Conservation (phyloP, 2,888 invertebrate genomes). For the Heteromurus nitidus region DNA sequence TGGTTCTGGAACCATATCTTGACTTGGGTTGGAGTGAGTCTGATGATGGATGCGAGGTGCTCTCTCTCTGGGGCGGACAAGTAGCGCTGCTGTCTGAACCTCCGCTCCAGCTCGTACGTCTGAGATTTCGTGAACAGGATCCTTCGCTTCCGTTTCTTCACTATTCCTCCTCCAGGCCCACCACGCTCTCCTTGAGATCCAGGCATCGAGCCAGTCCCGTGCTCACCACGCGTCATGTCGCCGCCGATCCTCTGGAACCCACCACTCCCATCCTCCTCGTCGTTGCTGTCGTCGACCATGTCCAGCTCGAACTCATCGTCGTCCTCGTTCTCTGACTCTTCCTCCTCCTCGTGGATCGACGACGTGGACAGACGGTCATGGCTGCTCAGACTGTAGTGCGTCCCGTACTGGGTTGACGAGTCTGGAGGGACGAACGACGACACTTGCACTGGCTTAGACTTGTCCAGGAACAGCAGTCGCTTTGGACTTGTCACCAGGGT, state of each 20-base stretch:
- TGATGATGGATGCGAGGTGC: slow-evolving; percentile 94
- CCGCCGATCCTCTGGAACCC: slow-evolving; percentile 38
- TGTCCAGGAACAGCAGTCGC: slow-evolving; percentile 45
- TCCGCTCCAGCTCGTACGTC: slow-evolving; percentile 94
- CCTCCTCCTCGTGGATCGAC: slow-evolving; percentile 76
- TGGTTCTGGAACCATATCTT: slow-evolving; percentile 99
- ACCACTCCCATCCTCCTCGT: slow-evolving; percentile 65
- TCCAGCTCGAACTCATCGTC: slow-evolving; percentile 75
- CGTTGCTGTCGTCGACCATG: slow-evolving; percentile 75
- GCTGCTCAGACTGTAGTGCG: slow-evolving; percentile 38
- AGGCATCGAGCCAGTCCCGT: not conserved
- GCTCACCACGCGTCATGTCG: not conserved
- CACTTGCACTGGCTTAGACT: slow-evolving; percentile 36
- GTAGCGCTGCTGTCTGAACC: slow-evolving; percentile 97
- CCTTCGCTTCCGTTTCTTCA: slow-evolving; percentile 85
- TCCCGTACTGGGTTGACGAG: slow-evolving; percentile 47
- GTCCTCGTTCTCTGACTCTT: too few relatives aligned
- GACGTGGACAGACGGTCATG: slow-evolving; percentile 55
- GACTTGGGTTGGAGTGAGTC: slow-evolving; percentile 95
- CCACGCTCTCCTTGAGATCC: too few relatives aligned
- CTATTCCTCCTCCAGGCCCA: slow-evolving; percentile 17
- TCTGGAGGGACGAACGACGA: slow-evolving; percentile 54
- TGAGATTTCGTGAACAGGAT: slow-evolving; percentile 98
- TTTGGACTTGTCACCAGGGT: slow-evolving; percentile 38
- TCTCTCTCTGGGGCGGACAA: slow-evolving; percentile 98